phyloP scores from a whole-genome alignment of 2,113 vertebrate genomes.

The Carassius gibelio region DNA sequence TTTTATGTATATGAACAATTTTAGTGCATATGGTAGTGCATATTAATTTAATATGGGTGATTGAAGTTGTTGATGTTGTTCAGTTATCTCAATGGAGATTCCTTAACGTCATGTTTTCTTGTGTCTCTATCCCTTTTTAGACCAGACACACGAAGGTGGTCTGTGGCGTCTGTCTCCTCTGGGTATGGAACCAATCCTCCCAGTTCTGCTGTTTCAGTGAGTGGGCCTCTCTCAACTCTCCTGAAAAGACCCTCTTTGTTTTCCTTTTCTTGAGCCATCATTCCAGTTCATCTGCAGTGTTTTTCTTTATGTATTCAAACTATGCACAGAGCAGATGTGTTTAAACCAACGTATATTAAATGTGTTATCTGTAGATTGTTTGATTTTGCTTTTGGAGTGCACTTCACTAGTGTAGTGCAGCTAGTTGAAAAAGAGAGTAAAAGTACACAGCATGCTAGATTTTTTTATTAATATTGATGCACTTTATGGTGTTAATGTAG shows the following conservation, averaged over 20 bases:
- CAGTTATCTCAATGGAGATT: not conserved
- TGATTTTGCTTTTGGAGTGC: not conserved
- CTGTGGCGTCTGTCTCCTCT: constrained; percentile 91
- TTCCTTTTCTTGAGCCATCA: constrained; percentile 14
- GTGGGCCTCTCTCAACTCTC: constrained; percentile 4
- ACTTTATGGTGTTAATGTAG: not conserved
- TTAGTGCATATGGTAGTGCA: not conserved
- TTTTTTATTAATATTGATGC: constrained; percentile 4
- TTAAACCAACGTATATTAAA: not conserved
- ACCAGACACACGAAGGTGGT: constrained; percentile 92
- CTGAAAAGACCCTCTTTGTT: constrained; percentile 19
- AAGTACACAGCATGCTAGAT: not conserved
- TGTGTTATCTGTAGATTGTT: not conserved
- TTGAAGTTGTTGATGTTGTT: not conserved
- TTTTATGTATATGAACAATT: not conserved
- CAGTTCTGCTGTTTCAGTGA: constrained; percentile 95
- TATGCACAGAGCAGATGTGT: not conserved
- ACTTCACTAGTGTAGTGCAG: not conserved
- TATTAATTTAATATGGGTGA: not conserved
- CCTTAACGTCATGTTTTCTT: not conserved
- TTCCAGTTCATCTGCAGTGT: not conserved
- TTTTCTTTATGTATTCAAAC: not conserved
- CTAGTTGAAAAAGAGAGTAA: not conserved
- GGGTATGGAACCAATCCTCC: constrained; percentile 96
- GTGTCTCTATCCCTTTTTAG: constrained; percentile 66